A percentile compares a stretch with the other conserved stretches of the same genome.
phyloP scores from a whole-genome alignment of 2,888 invertebrate species.

The Rhagium mordax region DNA sequence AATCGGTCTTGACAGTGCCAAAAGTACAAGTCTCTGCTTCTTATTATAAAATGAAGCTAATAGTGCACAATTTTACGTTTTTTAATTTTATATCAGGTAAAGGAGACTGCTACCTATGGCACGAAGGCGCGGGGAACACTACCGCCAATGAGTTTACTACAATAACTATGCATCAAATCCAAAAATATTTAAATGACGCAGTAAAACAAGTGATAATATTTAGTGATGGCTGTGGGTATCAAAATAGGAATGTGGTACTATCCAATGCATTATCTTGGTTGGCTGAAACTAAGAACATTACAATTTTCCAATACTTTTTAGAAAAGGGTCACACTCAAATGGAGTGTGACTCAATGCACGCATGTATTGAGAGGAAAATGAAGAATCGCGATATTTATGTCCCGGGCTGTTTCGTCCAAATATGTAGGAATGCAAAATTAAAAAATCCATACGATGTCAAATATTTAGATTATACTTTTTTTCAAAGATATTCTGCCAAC shows the following conservation, averaged over 20 bases:
- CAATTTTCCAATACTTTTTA: not conserved
- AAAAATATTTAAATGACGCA: not conserved
- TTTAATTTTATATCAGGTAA: not conserved
- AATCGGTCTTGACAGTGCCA: not conserved
- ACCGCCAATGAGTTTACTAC: not conserved
- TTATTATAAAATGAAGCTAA: slow-evolving; percentile 6
- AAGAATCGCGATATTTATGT: not conserved
- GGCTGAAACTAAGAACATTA: not conserved
- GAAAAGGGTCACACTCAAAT: not conserved
- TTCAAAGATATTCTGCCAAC: not conserved
- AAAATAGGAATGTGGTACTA: not conserved
- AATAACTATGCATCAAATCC: not conserved
- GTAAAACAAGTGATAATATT: not conserved
- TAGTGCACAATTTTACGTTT: not conserved
- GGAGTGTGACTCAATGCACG: not conserved
- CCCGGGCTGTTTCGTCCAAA: not conserved
- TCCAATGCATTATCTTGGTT: not conserved
- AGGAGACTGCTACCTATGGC: not conserved
- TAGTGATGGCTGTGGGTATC: not conserved
- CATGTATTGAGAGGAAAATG: not conserved
- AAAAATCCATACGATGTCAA: not conserved
- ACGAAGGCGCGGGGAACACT: not conserved
- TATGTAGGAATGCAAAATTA: not conserved
- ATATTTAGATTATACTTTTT: not conserved
- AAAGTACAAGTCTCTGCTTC: not conserved